Conservation (phyloP, 2,797 vertebrate genomes). For the Sebastes flavidus region DNA sequence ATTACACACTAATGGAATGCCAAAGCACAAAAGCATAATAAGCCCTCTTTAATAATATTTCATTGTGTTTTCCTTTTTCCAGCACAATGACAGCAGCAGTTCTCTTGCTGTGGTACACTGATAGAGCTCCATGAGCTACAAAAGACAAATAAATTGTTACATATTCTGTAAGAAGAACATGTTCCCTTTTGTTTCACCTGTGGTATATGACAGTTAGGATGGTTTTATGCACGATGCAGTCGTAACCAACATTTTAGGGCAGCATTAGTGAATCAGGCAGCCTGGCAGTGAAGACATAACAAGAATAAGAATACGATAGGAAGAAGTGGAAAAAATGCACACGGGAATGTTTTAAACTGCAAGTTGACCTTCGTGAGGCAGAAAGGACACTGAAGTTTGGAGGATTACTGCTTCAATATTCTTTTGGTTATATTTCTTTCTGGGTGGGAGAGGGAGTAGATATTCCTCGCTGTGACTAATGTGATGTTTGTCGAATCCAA, state of each 20-base stretch:
- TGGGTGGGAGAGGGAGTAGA: constrained; percentile 41
- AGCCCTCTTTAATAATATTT: neutral
- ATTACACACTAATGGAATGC: too few relatives aligned
- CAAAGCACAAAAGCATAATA: too few relatives aligned
- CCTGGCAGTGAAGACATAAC: constrained; percentile 1
- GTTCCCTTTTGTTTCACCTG: neutral
- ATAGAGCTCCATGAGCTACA: neutral
- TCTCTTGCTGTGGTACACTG: neutral
- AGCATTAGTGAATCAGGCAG: neutral
- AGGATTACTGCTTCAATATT: constrained; percentile 70
- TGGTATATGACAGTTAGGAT: neutral
- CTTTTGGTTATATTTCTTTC: constrained; percentile 65
- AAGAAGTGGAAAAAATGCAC: constrained; percentile 23
- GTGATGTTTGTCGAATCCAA: constrained; percentile 73
- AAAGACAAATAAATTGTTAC: neutral
- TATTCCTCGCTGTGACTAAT: constrained; percentile 75
- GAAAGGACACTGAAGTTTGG: constrained; percentile 70
- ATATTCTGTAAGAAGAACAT: neutral
- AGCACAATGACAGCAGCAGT: neutral
- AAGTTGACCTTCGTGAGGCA: constrained; percentile 67
- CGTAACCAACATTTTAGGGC: neutral
- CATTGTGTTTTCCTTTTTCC: neutral
- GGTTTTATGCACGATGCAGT: neutral
- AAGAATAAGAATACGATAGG: constrained; percentile 5
- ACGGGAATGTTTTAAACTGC: constrained; percentile 35